Percentiles rank a stretch among this genome's conserved stretches.
These are phyloP conservation scores for Cariama cristata DNA, from an alignment of 2,113 vertebrate species.

Conservation along the genomic window DNA sequence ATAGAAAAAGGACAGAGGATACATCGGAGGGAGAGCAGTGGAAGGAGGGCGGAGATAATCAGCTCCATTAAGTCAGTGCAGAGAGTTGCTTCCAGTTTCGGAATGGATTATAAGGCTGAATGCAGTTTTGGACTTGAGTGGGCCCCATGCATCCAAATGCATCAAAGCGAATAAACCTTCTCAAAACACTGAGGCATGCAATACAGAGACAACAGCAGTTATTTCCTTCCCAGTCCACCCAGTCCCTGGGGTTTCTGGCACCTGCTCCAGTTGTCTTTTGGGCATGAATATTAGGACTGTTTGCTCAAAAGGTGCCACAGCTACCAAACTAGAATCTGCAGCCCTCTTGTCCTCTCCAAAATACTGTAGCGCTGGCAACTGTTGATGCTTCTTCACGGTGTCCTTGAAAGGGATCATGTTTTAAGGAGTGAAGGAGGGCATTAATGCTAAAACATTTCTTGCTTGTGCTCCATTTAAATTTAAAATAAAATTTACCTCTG, in stretches of 20 bases:
- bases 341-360: not conserved
- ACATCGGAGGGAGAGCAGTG: not conserved
- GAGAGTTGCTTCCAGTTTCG: not conserved
- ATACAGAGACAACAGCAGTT: not conserved
- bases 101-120: not conserved
- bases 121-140: not conserved
- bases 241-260: not conserved
- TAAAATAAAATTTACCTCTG: conserved; percentile 2
- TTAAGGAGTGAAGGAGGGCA: not conserved
- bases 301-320: not conserved
- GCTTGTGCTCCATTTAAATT: not conserved
- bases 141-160: not conserved
- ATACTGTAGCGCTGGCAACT: not conserved
- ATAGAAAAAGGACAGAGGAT: not conserved
- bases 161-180: not conserved
- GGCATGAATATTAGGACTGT: not conserved
- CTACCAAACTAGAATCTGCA: not conserved
- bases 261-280: not conserved
- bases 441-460: not conserved
- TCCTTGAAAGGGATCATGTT: not conserved
- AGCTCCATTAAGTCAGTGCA: not conserved
- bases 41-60: not conserved
- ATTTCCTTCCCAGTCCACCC: not conserved
- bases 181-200: not conserved
- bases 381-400: not conserved